Evolutionary conservation across 1,140 invertebrate species (phyloP).

Genomic region (Rhyzopertha dominica): DNA sequence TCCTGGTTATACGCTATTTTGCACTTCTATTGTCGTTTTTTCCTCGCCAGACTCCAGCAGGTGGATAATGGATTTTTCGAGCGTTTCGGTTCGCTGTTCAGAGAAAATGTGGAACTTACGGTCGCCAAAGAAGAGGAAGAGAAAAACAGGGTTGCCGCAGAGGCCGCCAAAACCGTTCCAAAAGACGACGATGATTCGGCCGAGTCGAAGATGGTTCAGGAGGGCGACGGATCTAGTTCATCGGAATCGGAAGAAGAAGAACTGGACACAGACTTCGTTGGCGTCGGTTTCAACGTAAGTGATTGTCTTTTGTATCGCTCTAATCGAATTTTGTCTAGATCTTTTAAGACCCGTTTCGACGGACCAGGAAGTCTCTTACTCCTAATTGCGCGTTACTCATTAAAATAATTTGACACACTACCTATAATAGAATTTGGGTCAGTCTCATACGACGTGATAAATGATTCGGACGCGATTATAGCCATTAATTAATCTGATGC

Average conservation of each 20-base stretch:
- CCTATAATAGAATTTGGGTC: too few relatives aligned
- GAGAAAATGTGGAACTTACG: slow-evolving; percentile 50
- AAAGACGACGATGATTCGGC: slow-evolving; percentile 24
- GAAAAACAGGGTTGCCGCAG: slow-evolving; percentile 41
- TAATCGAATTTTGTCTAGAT: too few relatives aligned
- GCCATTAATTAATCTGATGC: too few relatives aligned
- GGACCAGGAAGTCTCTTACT: too few relatives aligned
- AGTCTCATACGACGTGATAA: too few relatives aligned
- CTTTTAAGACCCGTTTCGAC: too few relatives aligned
- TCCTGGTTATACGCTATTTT: too few relatives aligned
- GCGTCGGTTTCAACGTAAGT: slow-evolving; percentile 70
- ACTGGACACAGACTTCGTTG: slow-evolving; percentile 56
- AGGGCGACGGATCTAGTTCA: slow-evolving; percentile 46
- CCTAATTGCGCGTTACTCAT: too few relatives aligned
- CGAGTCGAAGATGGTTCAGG: slow-evolving; percentile 40
- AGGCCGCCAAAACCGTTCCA: slow-evolving; percentile 31
- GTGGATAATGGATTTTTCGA: slow-evolving; percentile 76
- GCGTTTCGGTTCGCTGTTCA: slow-evolving; percentile 66
- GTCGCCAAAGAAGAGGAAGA: slow-evolving; percentile 37
- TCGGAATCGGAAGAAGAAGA: slow-evolving; percentile 48
- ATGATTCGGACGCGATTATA: too few relatives aligned
- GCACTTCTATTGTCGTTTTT: slow-evolving; percentile 15
- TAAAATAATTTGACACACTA: too few relatives aligned
- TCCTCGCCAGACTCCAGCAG: slow-evolving; percentile 62
- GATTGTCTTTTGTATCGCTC: slow-evolving; percentile 1